phyloP scores from a whole-genome alignment of 2,888 invertebrate genomes.

The Eledone cirrhosa region DNA sequence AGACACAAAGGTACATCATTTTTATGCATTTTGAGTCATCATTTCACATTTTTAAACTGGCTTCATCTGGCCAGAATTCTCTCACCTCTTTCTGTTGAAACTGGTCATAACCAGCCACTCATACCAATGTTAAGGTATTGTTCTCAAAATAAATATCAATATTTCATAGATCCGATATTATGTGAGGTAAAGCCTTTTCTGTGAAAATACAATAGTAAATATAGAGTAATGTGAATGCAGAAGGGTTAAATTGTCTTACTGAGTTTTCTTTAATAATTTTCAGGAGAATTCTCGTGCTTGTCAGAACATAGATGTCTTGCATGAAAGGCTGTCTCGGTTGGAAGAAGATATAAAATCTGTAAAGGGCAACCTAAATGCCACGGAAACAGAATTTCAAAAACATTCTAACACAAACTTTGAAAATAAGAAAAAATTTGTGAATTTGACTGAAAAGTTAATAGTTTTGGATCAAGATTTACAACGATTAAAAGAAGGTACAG shows the following conservation, averaged over 20 bases:
- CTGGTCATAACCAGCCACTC: no score
- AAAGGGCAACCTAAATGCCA: not conserved
- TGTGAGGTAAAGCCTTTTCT: not conserved
- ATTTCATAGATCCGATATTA: not conserved
- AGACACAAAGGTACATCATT: slow-evolving; percentile 31
- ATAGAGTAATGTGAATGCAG: no score
- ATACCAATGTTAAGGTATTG: not conserved
- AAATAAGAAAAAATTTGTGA: slow-evolving; percentile 25
- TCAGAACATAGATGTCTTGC: not conserved
- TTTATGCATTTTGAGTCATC: not conserved
- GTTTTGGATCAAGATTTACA: not conserved
- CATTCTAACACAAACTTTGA: not conserved
- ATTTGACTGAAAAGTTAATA: not conserved
- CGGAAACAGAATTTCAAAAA: not conserved
- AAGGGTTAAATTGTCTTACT: not conserved
- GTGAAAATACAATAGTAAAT: no score
- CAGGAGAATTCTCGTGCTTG: not conserved
- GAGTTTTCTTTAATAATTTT: not conserved
- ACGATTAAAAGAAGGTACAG: not conserved
- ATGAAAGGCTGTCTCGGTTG: no score
- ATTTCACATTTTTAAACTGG: not conserved
- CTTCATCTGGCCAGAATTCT: no score
- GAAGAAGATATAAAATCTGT: no score
- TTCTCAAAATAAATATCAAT: not conserved
- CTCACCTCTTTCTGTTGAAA: no score